Evolutionary conservation across 2,113 vertebrate species (phyloP), one percentile per base, ranked within the genome.

Genomic region (Climacteris rufus): DNA sequence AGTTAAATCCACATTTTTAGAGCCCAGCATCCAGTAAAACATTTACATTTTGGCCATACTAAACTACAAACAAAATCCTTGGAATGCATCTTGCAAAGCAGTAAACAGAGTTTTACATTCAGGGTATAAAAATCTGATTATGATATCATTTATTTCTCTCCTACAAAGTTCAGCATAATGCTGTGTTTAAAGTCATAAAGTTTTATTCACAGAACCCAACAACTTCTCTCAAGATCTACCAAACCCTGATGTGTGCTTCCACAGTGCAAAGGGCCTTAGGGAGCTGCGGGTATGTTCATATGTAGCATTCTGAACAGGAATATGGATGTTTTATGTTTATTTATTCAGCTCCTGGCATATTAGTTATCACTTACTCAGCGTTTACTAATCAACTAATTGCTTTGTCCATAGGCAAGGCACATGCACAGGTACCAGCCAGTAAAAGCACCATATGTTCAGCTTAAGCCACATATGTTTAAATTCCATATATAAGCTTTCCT

Each of bases 11-110:
- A 66, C 40, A 56, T 69, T 93, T 93, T 74, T 31, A 57, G 40
- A 75, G 39, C 35, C 24, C 19, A 83, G 7, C 12, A 83, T 2
- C 59, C 19, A 90, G 35, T 37, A 66, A 31, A 86, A 80, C 7
- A 52, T 68, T 83, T 39, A 45, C 0, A 1, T 49, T 83, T 76
- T 50, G 22, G 17, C 24, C 1, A 0, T 3, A 23, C 31, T 60
- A 30, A 88, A 50, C 8, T 52, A 40, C 9, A 76, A 63, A 49
- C 40, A 83, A 86, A 92, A 83, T 47, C 27, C 37, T 39, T 59
- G 24, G 56, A 52, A 57, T 31, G 9, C 0, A 0, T 50, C 44
- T 71, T 65, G 31, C 30, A 64, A 79, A 89, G 65, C 7, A 64
- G 15, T 64, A 92, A 83, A 74, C 53, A 45, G 19, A 37, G 6